Evolutionary conservation across 2,888 invertebrate genomes (phyloP).

Genomic region (Odontomyia ornata): DNA sequence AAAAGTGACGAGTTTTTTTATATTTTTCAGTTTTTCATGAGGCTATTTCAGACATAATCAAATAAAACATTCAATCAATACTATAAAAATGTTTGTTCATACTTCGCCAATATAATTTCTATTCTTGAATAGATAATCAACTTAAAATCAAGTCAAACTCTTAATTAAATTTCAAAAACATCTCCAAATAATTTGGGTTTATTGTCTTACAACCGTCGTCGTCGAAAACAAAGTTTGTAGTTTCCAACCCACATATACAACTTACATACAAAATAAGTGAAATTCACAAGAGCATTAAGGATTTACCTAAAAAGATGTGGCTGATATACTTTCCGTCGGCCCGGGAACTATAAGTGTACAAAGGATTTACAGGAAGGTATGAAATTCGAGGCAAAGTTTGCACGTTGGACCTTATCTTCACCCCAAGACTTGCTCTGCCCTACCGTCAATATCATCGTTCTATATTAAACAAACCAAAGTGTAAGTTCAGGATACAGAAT

Average conservation of each 20-base stretch:
- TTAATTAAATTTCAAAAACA: too few relatives aligned
- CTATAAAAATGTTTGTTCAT: too few relatives aligned
- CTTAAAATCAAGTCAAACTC: too few relatives aligned
- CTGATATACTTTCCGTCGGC: neutral
- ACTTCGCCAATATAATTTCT: too few relatives aligned
- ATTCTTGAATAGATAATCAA: too few relatives aligned
- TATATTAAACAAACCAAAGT: neutral
- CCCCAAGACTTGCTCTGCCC: neutral
- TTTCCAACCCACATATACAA: neutral
- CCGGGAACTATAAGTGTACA: conserved; percentile 7
- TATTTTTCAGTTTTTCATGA: too few relatives aligned
- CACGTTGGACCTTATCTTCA: neutral
- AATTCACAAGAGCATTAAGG: neutral
- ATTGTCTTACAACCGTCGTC: too few relatives aligned
- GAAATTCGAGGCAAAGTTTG: conserved; percentile 6
- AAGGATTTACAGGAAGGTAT: neutral
- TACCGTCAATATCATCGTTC: neutral
- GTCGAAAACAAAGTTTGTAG: too few relatives aligned
- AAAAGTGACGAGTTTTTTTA: too few relatives aligned
- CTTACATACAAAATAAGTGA: neutral
- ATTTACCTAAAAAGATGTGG: neutral
- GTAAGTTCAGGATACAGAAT: neutral
- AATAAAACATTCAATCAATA: too few relatives aligned
- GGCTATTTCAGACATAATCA: too few relatives aligned
- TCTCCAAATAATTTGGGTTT: too few relatives aligned